phyloP scores from a whole-genome alignment of 2,888 invertebrate genomes.

The Polylopha cassiicola region DNA sequence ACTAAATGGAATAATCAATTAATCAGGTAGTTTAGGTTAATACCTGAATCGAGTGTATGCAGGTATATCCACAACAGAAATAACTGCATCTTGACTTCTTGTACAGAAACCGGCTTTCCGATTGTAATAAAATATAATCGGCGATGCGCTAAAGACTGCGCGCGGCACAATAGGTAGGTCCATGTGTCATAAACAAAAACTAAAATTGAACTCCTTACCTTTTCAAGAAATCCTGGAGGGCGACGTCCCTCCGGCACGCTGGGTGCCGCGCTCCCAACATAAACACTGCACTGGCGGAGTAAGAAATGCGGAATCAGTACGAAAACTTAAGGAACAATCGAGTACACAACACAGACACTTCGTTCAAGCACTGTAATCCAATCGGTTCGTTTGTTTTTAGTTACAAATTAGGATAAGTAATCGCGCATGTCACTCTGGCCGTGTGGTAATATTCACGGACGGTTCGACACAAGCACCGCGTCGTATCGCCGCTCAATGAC shows the following conservation, averaged over 20 bases:
- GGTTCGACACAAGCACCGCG: conserved; percentile 24
- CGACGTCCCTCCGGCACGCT: conserved; percentile 69
- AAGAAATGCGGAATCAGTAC: conserved; percentile 47
- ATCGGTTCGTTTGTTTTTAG: conserved; percentile 61
- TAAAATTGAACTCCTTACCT: conserved; percentile 39
- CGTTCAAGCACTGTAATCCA: conserved; percentile 67
- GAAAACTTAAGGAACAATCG: conserved; percentile 7
- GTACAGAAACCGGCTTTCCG: conserved; percentile 46
- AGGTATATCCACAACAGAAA: too few relatives aligned
- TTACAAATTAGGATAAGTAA: conserved; percentile 55
- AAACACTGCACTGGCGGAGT: conserved; percentile 72
- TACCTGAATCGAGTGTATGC: too few relatives aligned
- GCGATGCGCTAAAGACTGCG: conserved; percentile 16
- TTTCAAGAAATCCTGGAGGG: conserved; percentile 66
- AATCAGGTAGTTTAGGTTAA: too few relatives aligned
- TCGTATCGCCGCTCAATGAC: conserved; percentile 67
- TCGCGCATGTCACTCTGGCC: conserved; percentile 63
- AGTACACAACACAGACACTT: conserved; percentile 57
- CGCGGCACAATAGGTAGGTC: conserved; percentile 27
- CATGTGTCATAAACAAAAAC: conserved; percentile 3
- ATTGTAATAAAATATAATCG: conserved; percentile 31
- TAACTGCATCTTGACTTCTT: conserved; percentile 30
- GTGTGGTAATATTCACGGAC: conserved; percentile 31
- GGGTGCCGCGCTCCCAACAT: conserved; percentile 68
- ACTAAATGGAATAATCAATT: too few relatives aligned